phyloP scores from a whole-genome alignment of 2,888 invertebrate genomes.

The Synanthedon tipuliformis region DNA sequence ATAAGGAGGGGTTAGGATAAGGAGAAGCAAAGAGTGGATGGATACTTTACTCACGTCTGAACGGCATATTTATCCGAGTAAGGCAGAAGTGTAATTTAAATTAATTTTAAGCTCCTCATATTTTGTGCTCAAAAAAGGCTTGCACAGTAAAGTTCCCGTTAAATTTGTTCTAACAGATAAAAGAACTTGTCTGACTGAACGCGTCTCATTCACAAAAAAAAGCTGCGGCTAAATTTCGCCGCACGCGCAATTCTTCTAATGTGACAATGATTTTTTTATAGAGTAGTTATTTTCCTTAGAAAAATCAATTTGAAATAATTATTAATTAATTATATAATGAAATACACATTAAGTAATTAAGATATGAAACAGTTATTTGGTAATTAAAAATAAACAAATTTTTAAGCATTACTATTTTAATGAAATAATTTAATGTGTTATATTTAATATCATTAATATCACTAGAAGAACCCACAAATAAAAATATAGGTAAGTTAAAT shows the following conservation, averaged over 20 bases:
- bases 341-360: no score
- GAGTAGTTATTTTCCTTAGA: background rate
- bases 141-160: conserved; percentile 44
- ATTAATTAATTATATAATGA: background rate
- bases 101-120: conserved; percentile 9
- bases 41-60: no score
- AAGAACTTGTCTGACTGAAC: conserved; percentile 35
- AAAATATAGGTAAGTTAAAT: no score
- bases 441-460: no score
- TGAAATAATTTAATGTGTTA: no score
- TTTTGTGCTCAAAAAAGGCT: conserved; percentile 31
- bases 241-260: conserved; percentile 38
- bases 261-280: conserved; percentile 24
- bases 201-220: conserved; percentile 52
- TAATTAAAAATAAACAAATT: no score
- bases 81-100: background rate
- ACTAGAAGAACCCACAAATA: no score
- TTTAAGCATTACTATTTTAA: no score
- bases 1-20: no score
- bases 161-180: conserved; percentile 51
- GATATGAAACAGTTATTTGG: no score
- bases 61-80: no score
- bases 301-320: background rate
- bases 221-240: conserved; percentile 40
- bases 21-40: no score